These are phyloP conservation scores for Cygnus buccinator DNA, from an alignment of 2,113 vertebrate genomes.

Conservation along the genomic window DNA sequence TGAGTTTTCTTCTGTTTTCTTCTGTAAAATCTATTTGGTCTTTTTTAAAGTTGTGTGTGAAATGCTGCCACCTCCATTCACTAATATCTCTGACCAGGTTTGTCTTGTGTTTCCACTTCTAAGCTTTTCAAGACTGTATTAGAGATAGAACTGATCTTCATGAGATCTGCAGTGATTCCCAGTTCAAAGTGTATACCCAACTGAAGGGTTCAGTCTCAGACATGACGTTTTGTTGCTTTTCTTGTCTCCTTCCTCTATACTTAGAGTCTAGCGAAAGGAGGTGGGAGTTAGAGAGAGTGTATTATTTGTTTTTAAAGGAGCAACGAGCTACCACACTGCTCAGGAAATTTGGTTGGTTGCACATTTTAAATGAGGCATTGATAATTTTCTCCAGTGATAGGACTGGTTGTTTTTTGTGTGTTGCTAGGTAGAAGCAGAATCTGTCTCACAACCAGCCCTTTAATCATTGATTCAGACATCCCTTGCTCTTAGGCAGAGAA, in stretches of 20 bases:
- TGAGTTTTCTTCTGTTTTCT: not conserved
- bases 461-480: not conserved
- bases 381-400: not conserved
- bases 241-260: not conserved
- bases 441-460: not conserved
- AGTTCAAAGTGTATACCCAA: not conserved
- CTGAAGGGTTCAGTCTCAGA: fast-evolving
- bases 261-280: not conserved
- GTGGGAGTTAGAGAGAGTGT: not conserved
- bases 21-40: fast-evolving
- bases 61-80: not conserved
- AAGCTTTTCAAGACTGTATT: not conserved
- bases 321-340: not conserved
- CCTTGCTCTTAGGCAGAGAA: not conserved
- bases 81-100: fast-evolving
- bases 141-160: not conserved
- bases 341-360: slow-evolving; percentile 37
- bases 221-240: not conserved
- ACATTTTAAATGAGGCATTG: slow-evolving; percentile 33
- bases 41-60: fast-evolving
- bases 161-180: not conserved
- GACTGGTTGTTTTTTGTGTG: not conserved
- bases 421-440: not conserved
- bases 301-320: not conserved
- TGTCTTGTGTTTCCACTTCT: fast-evolving